Conservation (phyloP, 2,113 vertebrate species). For the Oryzias melastigma region DNA sequence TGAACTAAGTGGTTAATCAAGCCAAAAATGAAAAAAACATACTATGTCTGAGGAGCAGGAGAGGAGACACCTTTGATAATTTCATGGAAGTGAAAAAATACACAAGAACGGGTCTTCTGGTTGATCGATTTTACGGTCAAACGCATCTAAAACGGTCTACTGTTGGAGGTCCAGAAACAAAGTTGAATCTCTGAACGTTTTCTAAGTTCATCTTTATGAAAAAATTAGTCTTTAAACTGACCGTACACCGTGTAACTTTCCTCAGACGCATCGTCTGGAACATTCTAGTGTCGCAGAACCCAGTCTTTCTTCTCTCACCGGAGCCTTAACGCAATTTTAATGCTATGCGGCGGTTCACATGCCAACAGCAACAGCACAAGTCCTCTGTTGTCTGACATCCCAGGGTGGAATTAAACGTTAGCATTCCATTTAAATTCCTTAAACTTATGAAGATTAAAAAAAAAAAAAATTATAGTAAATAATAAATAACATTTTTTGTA, state of each 20-base stretch:
- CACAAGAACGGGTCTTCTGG: neutral
- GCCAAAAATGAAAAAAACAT: constrained; percentile 50
- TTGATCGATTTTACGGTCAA: neutral
- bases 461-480: neutral
- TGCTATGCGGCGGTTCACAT: constrained; percentile 23
- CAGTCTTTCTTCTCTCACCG: constrained; percentile 7
- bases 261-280: constrained; percentile 21
- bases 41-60: constrained; percentile 45
- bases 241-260: constrained; percentile 31
- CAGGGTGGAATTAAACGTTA: neutral
- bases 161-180: neutral
- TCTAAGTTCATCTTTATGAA: neutral
- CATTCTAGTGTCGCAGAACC: constrained; percentile 35
- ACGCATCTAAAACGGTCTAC: neutral
- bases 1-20: constrained; percentile 76
- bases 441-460: constrained; percentile 6
- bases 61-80: constrained; percentile 43
- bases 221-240: constrained; percentile 9
- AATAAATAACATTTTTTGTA: too few species aligned
- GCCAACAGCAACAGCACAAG: constrained; percentile 12
- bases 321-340: constrained; percentile 31
- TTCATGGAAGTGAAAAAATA: neutral
- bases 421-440: neutral
- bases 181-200: neutral
- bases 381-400: constrained; percentile 19